phyloP scores from a whole-genome alignment of 2,113 vertebrate species.

The Suricata suricatta region DNA sequence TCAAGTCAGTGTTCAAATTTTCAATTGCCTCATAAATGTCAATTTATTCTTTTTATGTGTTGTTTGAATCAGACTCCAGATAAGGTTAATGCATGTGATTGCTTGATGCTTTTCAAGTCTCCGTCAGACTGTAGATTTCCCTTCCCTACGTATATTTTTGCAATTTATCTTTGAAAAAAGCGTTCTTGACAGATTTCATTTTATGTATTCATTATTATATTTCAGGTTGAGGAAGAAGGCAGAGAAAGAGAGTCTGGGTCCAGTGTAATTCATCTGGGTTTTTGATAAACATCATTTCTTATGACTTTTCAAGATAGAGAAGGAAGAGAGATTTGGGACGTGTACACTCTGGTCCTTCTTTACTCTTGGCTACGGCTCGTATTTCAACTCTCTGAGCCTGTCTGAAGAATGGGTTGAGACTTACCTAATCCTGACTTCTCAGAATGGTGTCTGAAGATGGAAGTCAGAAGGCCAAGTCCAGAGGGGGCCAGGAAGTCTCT shows the following conservation, averaged over 20 bases:
- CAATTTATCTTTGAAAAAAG: not conserved
- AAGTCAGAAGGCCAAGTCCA: not conserved
- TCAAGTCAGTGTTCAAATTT: not conserved
- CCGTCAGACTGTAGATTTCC: not conserved
- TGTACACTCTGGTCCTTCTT: rapidly evolving
- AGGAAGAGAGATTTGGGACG: rapidly evolving
- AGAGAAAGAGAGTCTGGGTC: not conserved
- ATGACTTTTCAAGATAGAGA: rapidly evolving
- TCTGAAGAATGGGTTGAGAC: not conserved
- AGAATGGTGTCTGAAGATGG: not conserved
- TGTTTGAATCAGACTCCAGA: not conserved
- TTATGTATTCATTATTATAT: rapidly evolving
- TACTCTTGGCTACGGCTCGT: not conserved
- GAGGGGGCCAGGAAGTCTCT: rapidly evolving
- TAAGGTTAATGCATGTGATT: rapidly evolving
- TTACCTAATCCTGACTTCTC: not conserved
- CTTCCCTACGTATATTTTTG: no score
- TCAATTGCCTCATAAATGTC: not conserved
- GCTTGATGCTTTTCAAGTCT: not conserved
- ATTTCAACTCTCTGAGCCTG: not conserved
- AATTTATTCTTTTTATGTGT: not conserved
- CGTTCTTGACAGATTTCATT: rapidly evolving
- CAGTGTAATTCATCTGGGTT: not conserved
- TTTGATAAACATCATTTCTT: no score
- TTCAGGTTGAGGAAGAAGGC: not conserved